Evolutionary conservation across 2,888 invertebrate genomes (phyloP).

Genomic region (Spodoptera exigua): DNA sequence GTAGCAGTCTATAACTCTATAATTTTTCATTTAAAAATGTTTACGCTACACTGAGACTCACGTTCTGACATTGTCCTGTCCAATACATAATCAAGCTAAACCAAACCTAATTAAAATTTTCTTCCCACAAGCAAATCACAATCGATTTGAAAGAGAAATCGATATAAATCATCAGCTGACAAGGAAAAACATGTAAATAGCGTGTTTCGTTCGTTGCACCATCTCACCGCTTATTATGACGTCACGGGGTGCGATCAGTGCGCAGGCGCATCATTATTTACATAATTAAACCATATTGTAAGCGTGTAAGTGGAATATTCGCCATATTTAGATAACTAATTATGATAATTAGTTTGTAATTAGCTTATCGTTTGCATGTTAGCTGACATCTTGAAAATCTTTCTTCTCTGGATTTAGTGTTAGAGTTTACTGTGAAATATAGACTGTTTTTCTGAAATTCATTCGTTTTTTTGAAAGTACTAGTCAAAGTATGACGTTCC

Average conservation of each 20-base stretch:
- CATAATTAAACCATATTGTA: conserved; percentile 42
- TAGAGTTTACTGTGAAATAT: too few species aligned
- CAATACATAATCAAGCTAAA: too few species aligned
- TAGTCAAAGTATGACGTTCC: too few species aligned
- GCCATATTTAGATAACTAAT: conserved; percentile 34
- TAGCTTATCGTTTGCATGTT: conserved; percentile 28
- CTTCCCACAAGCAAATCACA: conserved; percentile 35
- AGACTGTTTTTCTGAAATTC: too few species aligned
- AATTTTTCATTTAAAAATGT: too few species aligned
- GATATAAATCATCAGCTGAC: conserved; percentile 37
- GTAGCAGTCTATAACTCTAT: too few species aligned
- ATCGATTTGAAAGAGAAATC: conserved; percentile 42
- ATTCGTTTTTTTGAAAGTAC: too few species aligned
- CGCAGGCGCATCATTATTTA: conserved; percentile 32
- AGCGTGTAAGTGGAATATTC: conserved; percentile 25
- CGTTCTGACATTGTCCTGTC: too few species aligned
- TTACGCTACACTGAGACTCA: too few species aligned
- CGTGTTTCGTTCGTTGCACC: conserved; percentile 49
- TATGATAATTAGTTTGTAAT: conserved; percentile 19
- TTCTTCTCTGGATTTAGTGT: neutral
- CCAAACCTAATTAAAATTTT: conserved; percentile 6
- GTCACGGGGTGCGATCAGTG: conserved; percentile 24
- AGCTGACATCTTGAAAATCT: conserved; percentile 1
- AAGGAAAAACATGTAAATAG: conserved; percentile 46
- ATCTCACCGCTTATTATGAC: conserved; percentile 29